Base-by-base conservation (phyloP, 2,797 vertebrate genomes). In the Nasua narica region DNA sequence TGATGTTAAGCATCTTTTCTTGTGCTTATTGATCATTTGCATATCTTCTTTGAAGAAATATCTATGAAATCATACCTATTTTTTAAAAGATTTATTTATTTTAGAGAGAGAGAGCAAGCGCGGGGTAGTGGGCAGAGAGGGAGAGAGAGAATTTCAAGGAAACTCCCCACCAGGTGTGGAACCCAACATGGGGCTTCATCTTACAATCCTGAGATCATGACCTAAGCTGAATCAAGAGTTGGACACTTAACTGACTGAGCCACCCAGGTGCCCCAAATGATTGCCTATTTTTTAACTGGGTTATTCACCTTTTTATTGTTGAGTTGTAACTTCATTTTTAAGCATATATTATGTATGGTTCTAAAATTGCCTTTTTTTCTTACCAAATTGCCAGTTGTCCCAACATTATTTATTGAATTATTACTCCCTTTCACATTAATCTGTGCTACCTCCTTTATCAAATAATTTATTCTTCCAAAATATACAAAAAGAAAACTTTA, bases 401-500 rank as follows among this genome's bases (percentile, higher is more conserved):
- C 40, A 84, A 60, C 29, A 60, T 40, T 90, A 16, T 83, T n/a
- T 74, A 48, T 78, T 90, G 52, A 77, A 74, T 87, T 87, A 62
- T 76, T 92, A 54, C 82, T 81, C 12, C 25, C 35, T 65, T 74
- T 74, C 32, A 76, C 25, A 85, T 81, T 76, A 85, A 15, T 50
- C 95, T 94, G 54, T 69, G 32, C 46, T 58, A 7, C 7, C 40
- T 94, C 23, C 81, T 95, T 94, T 92, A 60, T 91, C 40, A 94
- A 67, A 70, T 79, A 79, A 60, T 58, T 88, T 82, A 65, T 72
- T 78, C 37, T 62, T 62, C 35, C 62, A 93, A 85, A 93, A 72
- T 43, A 72, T 16, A 40, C 46, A 43, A 37, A 54, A 67, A 84
- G 58, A 82, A 82, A 58, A 95, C 58, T 50, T 62, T 65, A 40